These are phyloP conservation scores for Oreotrochilus melanogaster DNA, from an alignment of 2,113 vertebrate species.

Conservation along the genomic window DNA sequence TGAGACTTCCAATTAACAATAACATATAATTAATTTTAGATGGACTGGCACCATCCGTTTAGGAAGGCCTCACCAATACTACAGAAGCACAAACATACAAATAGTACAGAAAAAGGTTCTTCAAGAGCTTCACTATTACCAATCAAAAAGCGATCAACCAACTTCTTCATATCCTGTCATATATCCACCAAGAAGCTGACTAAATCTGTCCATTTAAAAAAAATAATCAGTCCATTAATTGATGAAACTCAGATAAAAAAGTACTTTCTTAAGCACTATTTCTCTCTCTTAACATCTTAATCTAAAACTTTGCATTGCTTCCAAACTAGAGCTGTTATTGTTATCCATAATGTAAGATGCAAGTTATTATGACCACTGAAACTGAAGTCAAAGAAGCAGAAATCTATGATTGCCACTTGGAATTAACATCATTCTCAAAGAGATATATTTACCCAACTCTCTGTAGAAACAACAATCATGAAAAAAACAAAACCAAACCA, in stretches of 20 bases:
- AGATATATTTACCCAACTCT: too few relatives aligned
- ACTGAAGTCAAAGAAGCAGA: neutral
- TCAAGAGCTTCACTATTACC: neutral
- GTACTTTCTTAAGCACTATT: neutral
- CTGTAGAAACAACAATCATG: rapidly evolving
- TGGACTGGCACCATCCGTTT: neutral
- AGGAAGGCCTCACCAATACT: neutral
- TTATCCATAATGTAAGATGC: neutral
- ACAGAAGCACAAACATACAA: neutral
- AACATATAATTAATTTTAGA: neutral
- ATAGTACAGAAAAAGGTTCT: neutral
- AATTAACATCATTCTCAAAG: neutral
- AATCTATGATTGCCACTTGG: neutral
- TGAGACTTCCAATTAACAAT: neutral
- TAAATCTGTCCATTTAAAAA: neutral
- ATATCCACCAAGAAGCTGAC: neutral
- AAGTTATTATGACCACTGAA: rapidly evolving
- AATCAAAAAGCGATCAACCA: neutral
- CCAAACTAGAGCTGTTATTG: neutral
- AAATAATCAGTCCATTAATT: neutral
- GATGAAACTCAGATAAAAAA: neutral
- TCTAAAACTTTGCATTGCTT: neutral
- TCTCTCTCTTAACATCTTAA: neutral
- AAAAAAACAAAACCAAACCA: neutral
- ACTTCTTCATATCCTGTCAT: neutral